Conservation (phyloP, 2,797 vertebrate species). For the Sarcophilus harrisii region DNA sequence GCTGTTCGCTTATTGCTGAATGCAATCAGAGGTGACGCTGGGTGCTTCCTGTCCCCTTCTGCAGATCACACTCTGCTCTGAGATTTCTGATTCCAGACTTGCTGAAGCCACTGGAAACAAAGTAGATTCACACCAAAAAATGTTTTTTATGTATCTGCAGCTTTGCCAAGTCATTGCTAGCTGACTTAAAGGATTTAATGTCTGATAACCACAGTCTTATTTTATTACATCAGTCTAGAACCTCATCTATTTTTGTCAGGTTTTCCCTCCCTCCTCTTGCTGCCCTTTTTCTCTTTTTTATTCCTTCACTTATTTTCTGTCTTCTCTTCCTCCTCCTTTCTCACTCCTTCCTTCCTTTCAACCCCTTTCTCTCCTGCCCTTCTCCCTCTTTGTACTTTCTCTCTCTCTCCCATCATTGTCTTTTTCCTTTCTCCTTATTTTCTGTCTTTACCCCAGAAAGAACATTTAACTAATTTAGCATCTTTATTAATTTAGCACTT, state of each 20-base stretch:
- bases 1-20: neutral
- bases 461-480: neutral
- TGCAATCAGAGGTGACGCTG: slow-evolving; percentile 16
- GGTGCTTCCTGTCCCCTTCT: slow-evolving; percentile 35
- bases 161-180: slow-evolving; percentile 26
- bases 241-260: slow-evolving; percentile 52
- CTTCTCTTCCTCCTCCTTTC: neutral
- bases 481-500: too few species aligned
- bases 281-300: neutral
- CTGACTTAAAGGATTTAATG: slow-evolving; percentile 26
- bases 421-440: neutral
- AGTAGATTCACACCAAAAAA: neutral
- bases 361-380: neutral
- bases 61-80: slow-evolving; percentile 26
- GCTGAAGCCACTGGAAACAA: slow-evolving; percentile 42
- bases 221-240: slow-evolving; percentile 36
- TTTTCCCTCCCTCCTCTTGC: slow-evolving; percentile 3
- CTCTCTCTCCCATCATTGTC: neutral
- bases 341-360: neutral
- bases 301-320: neutral
- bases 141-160: slow-evolving; percentile 38
- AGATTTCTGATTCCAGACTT: slow-evolving; percentile 38
- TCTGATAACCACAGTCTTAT: slow-evolving; percentile 19
- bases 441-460: neutral
- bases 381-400: neutral